Percentiles rank a stretch among this genome's conserved stretches.
phyloP scores from a whole-genome alignment of 2,888 invertebrate species.

The Heliothis peltigera region DNA sequence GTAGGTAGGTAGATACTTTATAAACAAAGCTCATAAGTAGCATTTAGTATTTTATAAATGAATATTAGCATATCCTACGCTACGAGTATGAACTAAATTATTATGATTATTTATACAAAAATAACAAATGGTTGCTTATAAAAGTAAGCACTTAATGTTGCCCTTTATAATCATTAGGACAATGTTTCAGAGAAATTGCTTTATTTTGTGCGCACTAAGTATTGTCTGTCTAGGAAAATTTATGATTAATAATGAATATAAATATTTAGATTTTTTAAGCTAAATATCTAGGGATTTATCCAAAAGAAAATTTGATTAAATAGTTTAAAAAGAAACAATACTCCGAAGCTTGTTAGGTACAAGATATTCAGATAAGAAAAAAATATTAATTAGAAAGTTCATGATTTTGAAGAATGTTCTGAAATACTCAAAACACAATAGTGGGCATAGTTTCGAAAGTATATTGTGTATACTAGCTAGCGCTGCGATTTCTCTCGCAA shows the following conservation, averaged over 20 bases:
- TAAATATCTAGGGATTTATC: no score
- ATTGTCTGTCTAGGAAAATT: background rate
- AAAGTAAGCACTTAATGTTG: constrained; percentile 13
- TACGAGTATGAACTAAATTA: background rate
- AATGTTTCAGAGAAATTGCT: background rate
- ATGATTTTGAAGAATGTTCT: no score
- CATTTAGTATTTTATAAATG: background rate
- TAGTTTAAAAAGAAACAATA: no score
- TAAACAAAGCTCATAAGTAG: background rate
- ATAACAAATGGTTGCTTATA: constrained; percentile 6
- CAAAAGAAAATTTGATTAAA: no score
- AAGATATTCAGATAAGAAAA: no score
- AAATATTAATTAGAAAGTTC: no score
- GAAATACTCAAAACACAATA: no score
- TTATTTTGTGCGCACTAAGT: background rate
- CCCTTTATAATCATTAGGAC: background rate
- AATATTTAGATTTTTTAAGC: background rate
- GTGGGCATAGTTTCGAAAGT: no score
- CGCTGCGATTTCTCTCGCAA: no score
- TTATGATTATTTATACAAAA: background rate
- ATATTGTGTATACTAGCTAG: no score
- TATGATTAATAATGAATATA: background rate
- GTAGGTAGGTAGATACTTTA: background rate
- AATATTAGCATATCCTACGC: background rate
- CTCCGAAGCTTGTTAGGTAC: no score